Evolutionary conservation across 30 jellyfish, hydroid and myxozoan species (phyloP).

Genomic region (Chironex yamaguchii): DNA sequence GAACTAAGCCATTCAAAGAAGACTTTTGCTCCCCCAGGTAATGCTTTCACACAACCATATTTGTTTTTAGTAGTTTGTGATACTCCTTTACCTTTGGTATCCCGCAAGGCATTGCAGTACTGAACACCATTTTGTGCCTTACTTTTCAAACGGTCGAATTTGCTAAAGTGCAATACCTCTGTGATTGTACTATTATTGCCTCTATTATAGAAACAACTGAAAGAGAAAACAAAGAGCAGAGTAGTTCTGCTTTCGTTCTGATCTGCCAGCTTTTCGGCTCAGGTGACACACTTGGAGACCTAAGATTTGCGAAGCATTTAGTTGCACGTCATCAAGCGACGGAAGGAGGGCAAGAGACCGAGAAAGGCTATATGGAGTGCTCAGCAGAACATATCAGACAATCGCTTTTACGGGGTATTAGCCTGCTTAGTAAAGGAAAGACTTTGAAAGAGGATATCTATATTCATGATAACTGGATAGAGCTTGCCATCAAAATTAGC

Average conservation of each 20-base stretch:
- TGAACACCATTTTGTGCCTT: too few species aligned
- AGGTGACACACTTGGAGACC: not conserved
- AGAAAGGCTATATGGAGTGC: conserved; percentile 72
- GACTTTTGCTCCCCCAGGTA: too few species aligned
- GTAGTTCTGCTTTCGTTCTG: conserved; percentile 29
- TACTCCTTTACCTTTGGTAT: too few species aligned
- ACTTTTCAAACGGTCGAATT: too few species aligned
- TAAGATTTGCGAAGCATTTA: conserved; percentile 58
- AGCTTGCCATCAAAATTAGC: conserved; percentile 62
- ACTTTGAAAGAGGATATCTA: conserved; percentile 33
- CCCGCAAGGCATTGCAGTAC: too few species aligned
- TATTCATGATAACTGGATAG: conserved; percentile 59
- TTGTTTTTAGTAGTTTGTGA: too few species aligned
- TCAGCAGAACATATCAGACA: conserved; percentile 42
- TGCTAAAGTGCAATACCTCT: too few species aligned
- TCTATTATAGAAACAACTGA: too few species aligned
- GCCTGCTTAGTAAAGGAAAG: conserved; percentile 21
- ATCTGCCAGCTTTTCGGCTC: conserved; percentile 21
- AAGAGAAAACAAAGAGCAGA: too few species aligned
- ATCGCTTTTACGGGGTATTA: conserved; percentile 41
- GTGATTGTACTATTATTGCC: too few species aligned
- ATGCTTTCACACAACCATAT: too few species aligned
- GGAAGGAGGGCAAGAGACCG: conserved; percentile 58
- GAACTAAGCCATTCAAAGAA: too few species aligned
- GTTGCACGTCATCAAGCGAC: conserved; percentile 16